Evolutionary conservation across 2,797 vertebrate species (phyloP).

Genomic region (Acanthornis magna): DNA sequence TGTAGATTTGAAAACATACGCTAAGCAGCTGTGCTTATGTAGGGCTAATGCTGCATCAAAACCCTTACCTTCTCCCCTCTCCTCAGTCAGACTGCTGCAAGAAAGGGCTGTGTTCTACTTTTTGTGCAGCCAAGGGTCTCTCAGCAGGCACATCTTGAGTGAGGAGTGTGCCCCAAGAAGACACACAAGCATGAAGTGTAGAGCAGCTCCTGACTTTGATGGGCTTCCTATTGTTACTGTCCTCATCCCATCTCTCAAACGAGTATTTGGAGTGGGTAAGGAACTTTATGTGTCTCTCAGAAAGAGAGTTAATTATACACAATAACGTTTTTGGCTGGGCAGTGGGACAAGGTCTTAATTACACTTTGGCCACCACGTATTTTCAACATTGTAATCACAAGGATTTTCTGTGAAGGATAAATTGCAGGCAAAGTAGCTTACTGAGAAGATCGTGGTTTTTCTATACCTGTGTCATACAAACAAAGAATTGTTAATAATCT

Average conservation of each 20-base stretch:
- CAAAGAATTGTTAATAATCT: neutral
- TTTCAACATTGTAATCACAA: neutral
- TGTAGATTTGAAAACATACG: neutral
- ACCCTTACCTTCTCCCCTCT: neutral
- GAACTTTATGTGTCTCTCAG: neutral
- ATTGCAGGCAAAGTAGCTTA: neutral
- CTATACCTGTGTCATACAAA: neutral
- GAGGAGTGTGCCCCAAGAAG: neutral
- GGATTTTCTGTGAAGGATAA: neutral
- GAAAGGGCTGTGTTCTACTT: neutral
- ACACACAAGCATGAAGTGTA: neutral
- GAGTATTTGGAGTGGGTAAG: neutral
- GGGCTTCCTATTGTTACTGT: neutral
- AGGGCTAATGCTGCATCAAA: accelerated
- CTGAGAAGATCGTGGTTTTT: neutral
- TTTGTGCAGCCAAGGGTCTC: neutral
- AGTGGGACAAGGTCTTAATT: neutral
- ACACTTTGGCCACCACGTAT: neutral
- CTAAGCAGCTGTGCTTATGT: neutral
- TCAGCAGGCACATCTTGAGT: neutral
- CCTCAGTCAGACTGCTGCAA: neutral
- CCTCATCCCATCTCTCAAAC: neutral
- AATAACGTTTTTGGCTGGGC: neutral
- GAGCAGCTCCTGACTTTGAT: neutral
- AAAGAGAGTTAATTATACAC: neutral